Evolutionary conservation across 2,113 vertebrate species (phyloP), one percentile per base, ranked within the genome.

Genomic region (Sphyrna mokarran): DNA sequence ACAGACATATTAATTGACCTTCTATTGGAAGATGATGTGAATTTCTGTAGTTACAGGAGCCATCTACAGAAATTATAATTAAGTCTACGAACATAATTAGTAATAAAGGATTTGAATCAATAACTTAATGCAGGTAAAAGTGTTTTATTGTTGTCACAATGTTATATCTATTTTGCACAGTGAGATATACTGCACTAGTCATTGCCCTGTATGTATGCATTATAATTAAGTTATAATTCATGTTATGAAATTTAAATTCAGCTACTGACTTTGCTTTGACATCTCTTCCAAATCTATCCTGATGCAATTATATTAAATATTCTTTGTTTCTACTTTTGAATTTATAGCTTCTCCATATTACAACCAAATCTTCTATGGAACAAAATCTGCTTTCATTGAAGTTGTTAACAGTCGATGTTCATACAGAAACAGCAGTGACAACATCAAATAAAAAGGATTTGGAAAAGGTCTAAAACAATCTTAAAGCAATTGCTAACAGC

Each of bases 301-400:
- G 1, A 37, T 69, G 61, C 37, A 94, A 70, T 43, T 37, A 94
- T 94, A 95, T 72, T 40, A 43, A 76, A 95, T 91, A 16, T 95
- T 72, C 68, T 40, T 91, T 37, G 26, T 95, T 70, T 95, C 94
- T 72, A 76, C 43, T 93, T 95, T 70, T 43, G 43, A 95, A 72
- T 29, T 95, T 72, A 26, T 95, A 26, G 18, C 43, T 95, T 48
- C 66, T 95, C 94, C 22, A 33, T 72, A 76, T 48, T 13, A 43
- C 26, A 95, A 72, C 11, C 22, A 70, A 95, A 72, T 76, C 61
- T 37, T 93, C 63, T 22, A 66, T 18, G 5, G 11, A 54, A 26
- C 68, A 54, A 95, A 95, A 95, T 95, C 11, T 95, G 43, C 69
- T 48, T 93, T 93, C n/a, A n/a, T 37, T 33, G 43, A 76, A 29